A percentile compares a stretch with the other conserved stretches of the same genome.
Evolutionary conservation across 2,797 vertebrate genomes (phyloP).

Genomic region (Dromococcyx pavoninus): DNA sequence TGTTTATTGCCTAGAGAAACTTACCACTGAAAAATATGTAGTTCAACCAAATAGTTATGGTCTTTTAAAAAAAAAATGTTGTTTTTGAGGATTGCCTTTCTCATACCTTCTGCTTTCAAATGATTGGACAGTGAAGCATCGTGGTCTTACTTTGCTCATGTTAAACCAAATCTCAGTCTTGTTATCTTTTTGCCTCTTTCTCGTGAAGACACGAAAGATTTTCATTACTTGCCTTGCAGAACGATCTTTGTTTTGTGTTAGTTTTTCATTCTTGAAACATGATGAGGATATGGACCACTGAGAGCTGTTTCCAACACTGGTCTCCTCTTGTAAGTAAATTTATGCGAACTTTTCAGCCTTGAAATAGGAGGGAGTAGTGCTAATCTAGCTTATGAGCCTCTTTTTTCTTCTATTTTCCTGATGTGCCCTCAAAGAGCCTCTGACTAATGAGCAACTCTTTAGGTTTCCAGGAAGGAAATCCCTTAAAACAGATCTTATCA

Average conservation of each 20-base stretch:
- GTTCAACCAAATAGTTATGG: not conserved
- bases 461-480: not conserved
- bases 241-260: not conserved
- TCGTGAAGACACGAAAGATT: not conserved
- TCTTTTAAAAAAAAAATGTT: not conserved
- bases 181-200: not conserved
- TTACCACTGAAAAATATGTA: not conserved
- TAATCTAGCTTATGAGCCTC: not conserved
- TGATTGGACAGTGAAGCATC: not conserved
- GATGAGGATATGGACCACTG: rapidly evolving
- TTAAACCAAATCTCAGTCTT: not conserved
- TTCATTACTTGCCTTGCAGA: not conserved
- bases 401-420: not conserved
- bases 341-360: not conserved
- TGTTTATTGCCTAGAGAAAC: not conserved
- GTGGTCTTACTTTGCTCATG: not conserved
- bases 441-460: not conserved
- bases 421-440: not conserved
- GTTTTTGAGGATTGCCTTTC: not conserved
- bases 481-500: not conserved
- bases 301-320: not conserved
- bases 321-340: not conserved
- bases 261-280: not conserved
- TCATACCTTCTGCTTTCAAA: not conserved
- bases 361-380: not conserved